phyloP scores from a whole-genome alignment of 2,888 invertebrate species.

The Podabrus alpinus region DNA sequence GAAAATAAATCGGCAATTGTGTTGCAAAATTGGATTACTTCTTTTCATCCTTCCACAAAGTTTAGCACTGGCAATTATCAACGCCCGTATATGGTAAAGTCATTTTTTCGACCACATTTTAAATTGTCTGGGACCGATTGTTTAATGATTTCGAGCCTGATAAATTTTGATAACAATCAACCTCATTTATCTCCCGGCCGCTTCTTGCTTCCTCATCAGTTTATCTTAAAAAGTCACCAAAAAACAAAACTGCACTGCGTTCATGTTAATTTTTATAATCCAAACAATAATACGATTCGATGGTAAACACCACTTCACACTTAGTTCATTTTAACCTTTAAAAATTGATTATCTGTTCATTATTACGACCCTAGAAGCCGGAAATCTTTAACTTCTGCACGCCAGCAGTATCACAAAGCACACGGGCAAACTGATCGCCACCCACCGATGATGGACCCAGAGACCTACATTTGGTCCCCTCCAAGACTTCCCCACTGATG shows the following conservation, averaged over 20 bases:
- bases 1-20: constrained; percentile 6
- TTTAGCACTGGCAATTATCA: constrained; percentile 20
- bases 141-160: constrained; percentile 7
- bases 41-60: constrained; percentile 7
- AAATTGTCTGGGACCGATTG: constrained; percentile 19
- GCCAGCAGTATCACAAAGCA: constrained; percentile 47
- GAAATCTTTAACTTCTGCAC: constrained; percentile 48
- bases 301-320: neutral
- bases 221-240: neutral
- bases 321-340: neutral
- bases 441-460: constrained; percentile 53
- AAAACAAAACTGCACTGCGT: neutral
- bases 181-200: neutral
- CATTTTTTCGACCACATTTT: constrained; percentile 23
- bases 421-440: constrained; percentile 52
- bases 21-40: constrained; percentile 11
- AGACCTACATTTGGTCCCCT: constrained; percentile 52
- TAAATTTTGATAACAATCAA: neutral
- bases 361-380: constrained; percentile 45
- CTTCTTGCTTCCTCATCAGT: neutral
- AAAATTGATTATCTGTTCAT: neutral
- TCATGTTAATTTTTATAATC: neutral
- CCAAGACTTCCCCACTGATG: constrained; percentile 38
- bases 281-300: neutral
- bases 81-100: constrained; percentile 21